phyloP scores from a whole-genome alignment of 2,797 vertebrate genomes.

The Chaetodon trifasciatus region DNA sequence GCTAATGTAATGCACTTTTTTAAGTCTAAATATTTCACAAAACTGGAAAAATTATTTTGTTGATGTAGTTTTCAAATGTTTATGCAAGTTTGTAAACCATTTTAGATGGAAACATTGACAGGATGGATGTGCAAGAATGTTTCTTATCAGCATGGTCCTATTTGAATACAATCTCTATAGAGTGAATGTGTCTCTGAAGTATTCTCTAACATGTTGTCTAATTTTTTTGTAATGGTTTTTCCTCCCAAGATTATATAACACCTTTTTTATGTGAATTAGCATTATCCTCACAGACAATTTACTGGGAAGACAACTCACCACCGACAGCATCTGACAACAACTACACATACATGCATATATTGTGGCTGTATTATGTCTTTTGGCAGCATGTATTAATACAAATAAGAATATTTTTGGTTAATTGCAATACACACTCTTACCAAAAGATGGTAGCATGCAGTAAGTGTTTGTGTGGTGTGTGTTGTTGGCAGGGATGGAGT shows the following conservation, averaged over 20 bases:
- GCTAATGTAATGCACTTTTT: slow-evolving; percentile 50
- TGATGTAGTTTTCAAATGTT: not conserved
- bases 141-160: slow-evolving; percentile 33
- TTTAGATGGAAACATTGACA: slow-evolving; percentile 12
- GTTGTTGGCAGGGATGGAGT: not conserved
- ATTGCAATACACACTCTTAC: slow-evolving; percentile 17
- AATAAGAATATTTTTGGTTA: not conserved
- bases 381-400: not conserved
- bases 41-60: slow-evolving; percentile 13
- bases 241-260: not conserved
- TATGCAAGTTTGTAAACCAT: not conserved
- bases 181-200: slow-evolving; percentile 20
- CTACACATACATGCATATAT: not conserved
- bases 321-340: not conserved
- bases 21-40: slow-evolving; percentile 26
- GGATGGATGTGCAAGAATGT: slow-evolving; percentile 9
- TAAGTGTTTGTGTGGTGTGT: not conserved
- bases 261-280: not conserved
- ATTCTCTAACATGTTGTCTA: not conserved
- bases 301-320: not conserved
- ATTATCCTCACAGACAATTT: not conserved
- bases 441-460: slow-evolving; percentile 54
- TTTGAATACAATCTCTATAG: slow-evolving; percentile 31
- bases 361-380: not conserved
- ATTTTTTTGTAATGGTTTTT: not conserved